These are phyloP conservation scores for Coregonus clupeaformis DNA, from an alignment of 2,113 vertebrate genomes.

Conservation along the genomic window DNA sequence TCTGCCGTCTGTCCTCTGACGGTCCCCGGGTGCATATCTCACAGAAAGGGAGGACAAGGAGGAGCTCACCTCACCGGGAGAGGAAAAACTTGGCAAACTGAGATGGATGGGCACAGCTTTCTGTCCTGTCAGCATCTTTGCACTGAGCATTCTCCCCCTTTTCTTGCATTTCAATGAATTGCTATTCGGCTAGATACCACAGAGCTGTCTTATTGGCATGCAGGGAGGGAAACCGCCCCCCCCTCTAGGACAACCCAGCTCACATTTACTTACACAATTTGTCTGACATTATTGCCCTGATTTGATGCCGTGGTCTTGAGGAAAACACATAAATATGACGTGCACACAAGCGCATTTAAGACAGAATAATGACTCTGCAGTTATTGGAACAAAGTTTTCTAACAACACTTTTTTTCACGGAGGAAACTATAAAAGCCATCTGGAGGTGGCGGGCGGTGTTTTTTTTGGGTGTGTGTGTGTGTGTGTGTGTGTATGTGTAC, in stretches of 20 bases:
- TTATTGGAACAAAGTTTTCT: constrained; percentile 64
- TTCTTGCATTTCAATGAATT: constrained; percentile 70
- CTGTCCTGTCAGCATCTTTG: constrained; percentile 70
- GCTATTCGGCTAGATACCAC: constrained; percentile 57
- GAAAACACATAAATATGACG: constrained; percentile 53
- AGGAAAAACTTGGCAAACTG: constrained; percentile 63
- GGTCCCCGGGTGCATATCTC: constrained; percentile 40
- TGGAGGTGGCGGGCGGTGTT: constrained; percentile 2
- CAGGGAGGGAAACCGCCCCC: constrained; percentile 41
- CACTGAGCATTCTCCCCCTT: constrained; percentile 42
- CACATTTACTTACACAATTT: constrained; percentile 66
- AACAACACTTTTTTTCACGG: constrained; percentile 58
- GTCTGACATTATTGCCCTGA: constrained; percentile 68
- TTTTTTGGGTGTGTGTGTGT: constrained; percentile 22
- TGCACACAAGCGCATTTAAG: constrained; percentile 37
- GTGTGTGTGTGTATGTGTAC: too few relatives aligned
- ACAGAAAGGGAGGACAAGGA: constrained; percentile 37
- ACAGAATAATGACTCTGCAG: constrained; percentile 31
- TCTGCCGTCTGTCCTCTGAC: constrained; percentile 33
- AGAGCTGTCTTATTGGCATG: constrained; percentile 66
- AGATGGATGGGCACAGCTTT: constrained; percentile 65
- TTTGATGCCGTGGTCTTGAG: constrained; percentile 51
- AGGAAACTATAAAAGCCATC: constrained; percentile 61
- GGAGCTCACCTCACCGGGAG: constrained; percentile 8
- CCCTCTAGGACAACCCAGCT: constrained; percentile 44